A percentile compares a stretch with the other conserved stretches of the same genome.
These are phyloP conservation scores for Platysteira castanea DNA, from an alignment of 2,113 vertebrate species.

Conservation along the genomic window DNA sequence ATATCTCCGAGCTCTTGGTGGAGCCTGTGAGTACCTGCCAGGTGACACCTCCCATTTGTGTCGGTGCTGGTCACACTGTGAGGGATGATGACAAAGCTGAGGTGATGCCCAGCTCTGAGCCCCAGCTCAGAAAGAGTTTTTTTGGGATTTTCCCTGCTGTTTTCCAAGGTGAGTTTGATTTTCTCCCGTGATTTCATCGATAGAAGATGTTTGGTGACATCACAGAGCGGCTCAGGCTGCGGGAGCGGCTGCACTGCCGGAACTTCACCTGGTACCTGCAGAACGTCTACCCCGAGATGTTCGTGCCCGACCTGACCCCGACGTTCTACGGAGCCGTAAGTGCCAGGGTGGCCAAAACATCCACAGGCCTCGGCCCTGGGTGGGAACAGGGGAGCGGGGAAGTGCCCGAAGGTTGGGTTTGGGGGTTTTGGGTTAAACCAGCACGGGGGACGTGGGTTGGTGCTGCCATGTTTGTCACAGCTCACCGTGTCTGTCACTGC, in stretches of 20 bases:
- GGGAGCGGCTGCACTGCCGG: conserved; percentile 84
- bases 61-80: rapidly evolving
- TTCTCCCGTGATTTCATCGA: neutral
- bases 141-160: neutral
- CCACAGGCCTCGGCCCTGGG: rapidly evolving
- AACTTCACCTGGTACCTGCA: conserved; percentile 95
- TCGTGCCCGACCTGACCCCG: conserved; percentile 86
- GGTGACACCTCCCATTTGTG: rapidly evolving
- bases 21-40: too few relatives aligned
- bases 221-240: conserved; percentile 81
- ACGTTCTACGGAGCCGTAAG: conserved; percentile 85
- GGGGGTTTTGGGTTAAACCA: rapidly evolving
- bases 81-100: rapidly evolving
- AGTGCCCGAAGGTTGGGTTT: rapidly evolving
- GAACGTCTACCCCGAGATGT: conserved; percentile 90
- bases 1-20: rapidly evolving
- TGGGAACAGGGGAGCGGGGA: rapidly evolving
- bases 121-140: rapidly evolving
- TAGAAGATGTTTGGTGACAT: conserved; percentile 91
- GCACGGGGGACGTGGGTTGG: rapidly evolving
- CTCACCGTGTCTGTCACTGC: neutral
- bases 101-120: neutral
- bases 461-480: neutral
- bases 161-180: neutral
- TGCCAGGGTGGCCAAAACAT: rapidly evolving